Base-by-base conservation (phyloP, 1,140 invertebrate genomes). In the Megalonaias nervosa region DNA sequence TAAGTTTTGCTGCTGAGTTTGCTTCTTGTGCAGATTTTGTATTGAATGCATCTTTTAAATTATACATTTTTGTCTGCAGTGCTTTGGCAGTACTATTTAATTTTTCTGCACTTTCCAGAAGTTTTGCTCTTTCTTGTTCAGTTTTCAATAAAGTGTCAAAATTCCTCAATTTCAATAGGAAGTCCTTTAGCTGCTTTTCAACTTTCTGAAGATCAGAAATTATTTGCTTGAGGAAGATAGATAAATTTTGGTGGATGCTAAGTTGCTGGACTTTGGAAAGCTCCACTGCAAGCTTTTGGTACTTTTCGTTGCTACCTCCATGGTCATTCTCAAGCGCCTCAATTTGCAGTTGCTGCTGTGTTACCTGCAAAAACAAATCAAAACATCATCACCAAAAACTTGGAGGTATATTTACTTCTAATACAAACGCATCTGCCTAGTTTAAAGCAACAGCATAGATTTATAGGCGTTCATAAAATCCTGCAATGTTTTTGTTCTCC, bases 1-100 rank as follows among this genome's bases (percentile, higher is more conserved):
- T 71, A 67, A 73, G 57, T 60, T 73, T 78, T 56, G 76, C 76
- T 69, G 72, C 73, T 5, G 66, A n/a, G 38, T 78, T 70, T n/a
- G 48, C 64, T 38, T 78, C 76, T 67, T 78, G 76, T 6, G 76
- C 65, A 38, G 65, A 60, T 61, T 78, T 78, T 38, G 58, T 60
- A 57, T 57, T 73, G 31, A 57, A 68, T 14, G 26, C n/a, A 17
- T 78, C 71, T 38, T 73, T 78, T 31, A 73, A 56, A 73, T 78
- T 78, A 31, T 69, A 66, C 48, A 73, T 31, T 31, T 78, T 70
- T 61, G 69, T 23, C 31, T 48, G 67, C 31, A 78, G 31, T 58
- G 66, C 48, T 23, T 78, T 78, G n/a, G 69, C 26, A 65, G 68
- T 78, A 48, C 15, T 48, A 16, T 59, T 60, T n/a, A 73, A 57